phyloP scores from a whole-genome alignment of 2,888 invertebrate species.

The Drosophila nr. perissopoda region DNA sequence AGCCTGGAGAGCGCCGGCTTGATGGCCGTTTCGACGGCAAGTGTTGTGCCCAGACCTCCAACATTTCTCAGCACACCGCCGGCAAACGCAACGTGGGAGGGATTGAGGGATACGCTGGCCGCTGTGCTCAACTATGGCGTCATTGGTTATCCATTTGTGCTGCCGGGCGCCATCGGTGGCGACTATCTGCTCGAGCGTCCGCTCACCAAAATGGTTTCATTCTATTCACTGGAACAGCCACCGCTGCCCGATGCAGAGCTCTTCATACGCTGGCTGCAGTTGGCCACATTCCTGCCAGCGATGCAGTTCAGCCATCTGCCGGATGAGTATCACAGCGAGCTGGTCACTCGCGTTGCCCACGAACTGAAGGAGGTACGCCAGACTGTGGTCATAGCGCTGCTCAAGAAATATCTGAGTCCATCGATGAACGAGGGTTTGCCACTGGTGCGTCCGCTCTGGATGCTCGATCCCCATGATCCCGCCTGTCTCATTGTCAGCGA shows the following conservation, averaged over 20 bases:
- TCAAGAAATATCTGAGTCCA: conserved; percentile 91
- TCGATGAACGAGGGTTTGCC: conserved; percentile 93
- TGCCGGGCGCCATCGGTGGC: conserved; percentile 97
- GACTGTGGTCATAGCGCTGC: conserved; percentile 90
- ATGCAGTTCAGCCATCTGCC: conserved; percentile 96
- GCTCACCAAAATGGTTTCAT: conserved; percentile 85
- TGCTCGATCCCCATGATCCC: conserved; percentile 92
- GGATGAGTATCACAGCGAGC: conserved; percentile 93
- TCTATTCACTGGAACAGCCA: conserved; percentile 86
- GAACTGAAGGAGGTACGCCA: conserved; percentile 90
- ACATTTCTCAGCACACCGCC: conserved; percentile 94
- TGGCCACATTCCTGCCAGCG: conserved; percentile 95
- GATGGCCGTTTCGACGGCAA: conserved; percentile 93
- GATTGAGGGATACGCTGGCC: conserved; percentile 92
- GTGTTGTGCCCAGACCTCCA: conserved; percentile 92
- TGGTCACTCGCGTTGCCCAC: conserved; percentile 91
- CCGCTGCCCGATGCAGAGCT: conserved; percentile 92
- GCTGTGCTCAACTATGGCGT: conserved; percentile 95
- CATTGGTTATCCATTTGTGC: conserved; percentile 95
- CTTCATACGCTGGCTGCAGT: conserved; percentile 95
- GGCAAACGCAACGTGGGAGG: conserved; percentile 95
- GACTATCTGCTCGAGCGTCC: conserved; percentile 88
- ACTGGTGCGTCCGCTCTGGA: conserved; percentile 95
- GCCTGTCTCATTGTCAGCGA: conserved; percentile 91
- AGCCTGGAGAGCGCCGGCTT: conserved; percentile 86